Percentiles rank a stretch among this genome's conserved stretches.
Conservation (phyloP, 2,797 vertebrate species). For the Arremon aurantiirostris region DNA sequence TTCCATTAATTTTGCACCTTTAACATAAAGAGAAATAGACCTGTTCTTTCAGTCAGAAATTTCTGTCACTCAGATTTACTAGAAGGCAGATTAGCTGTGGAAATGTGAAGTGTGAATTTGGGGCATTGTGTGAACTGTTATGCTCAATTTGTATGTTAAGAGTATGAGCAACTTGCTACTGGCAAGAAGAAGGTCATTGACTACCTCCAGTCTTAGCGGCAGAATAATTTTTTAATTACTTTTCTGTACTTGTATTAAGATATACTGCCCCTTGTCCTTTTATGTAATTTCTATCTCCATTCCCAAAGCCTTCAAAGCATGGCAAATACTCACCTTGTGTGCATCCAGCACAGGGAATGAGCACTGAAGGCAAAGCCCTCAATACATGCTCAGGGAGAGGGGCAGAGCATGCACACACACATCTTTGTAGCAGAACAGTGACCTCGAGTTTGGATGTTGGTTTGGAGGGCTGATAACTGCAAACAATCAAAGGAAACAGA, state of each 20-base stretch:
- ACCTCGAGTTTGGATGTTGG: neutral
- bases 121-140: neutral
- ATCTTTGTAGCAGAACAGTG: neutral
- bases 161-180: neutral
- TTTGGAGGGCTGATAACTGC: neutral
- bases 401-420: rapidly evolving
- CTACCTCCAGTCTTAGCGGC: neutral
- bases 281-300: neutral
- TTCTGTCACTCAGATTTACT: neutral
- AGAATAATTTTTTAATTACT: neutral
- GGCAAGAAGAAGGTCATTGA: neutral
- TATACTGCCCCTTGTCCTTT: neutral
- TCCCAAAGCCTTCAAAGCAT: neutral
- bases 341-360: neutral
- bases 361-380: neutral
- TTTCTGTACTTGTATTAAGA: neutral
- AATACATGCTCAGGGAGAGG: neutral
- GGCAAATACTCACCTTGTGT: neutral
- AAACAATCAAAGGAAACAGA: neutral
- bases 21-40: neutral
- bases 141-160: neutral
- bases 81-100: neutral
- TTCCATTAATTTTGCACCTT: neutral
- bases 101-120: neutral
- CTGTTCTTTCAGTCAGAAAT: neutral